Evolutionary conservation across 1,140 invertebrate genomes (phyloP).

Genomic region (Berghia stephanieae): DNA sequence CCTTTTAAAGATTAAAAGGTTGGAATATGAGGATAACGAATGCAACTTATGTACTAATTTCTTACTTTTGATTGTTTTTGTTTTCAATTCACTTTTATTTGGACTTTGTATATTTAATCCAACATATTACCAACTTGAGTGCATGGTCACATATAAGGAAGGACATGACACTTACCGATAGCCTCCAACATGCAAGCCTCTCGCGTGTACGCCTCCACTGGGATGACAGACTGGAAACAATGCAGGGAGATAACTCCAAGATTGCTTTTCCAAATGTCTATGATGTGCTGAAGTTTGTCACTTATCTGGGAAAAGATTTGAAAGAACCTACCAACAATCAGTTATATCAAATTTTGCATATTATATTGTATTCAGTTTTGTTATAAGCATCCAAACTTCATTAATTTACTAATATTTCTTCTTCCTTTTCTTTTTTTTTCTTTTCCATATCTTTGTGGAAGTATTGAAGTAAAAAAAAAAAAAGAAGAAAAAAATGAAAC

Average conservation of each 20-base stretch:
- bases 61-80: no score
- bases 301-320: constrained; percentile 57
- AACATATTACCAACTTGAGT: no score
- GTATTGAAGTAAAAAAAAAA: background rate
- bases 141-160: no score
- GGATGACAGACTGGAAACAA: constrained; percentile 89
- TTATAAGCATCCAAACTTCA: background rate
- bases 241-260: constrained; percentile 89
- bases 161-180: constrained; percentile 71
- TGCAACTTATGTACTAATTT: no score
- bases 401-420: no score
- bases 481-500: background rate
- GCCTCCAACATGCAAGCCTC: constrained; percentile 94
- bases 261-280: constrained; percentile 86
- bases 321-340: background rate
- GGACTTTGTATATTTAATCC: no score
- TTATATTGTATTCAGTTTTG: background rate
- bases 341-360: background rate
- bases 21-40: no score
- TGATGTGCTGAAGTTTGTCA: constrained; percentile 81
- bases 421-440: no score
- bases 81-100: no score
- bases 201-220: constrained; percentile 90
- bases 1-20: no score
- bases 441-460: no score